phyloP scores from a whole-genome alignment of 2,888 invertebrate species.

The Calliscelio sp. region DNA sequence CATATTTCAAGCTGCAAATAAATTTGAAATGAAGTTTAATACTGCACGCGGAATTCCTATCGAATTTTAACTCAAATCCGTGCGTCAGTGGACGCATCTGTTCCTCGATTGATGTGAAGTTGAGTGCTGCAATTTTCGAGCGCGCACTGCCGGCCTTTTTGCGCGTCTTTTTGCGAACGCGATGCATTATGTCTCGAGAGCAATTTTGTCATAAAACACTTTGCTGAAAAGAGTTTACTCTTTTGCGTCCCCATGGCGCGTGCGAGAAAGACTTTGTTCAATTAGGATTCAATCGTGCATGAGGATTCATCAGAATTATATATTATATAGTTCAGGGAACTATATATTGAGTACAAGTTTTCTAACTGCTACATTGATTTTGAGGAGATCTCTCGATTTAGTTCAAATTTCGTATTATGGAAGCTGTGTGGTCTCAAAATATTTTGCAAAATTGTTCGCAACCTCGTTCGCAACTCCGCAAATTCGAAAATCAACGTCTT shows the following conservation, averaged over 20 bases:
- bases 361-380: too few species aligned
- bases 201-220: constrained; percentile 55
- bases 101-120: constrained; percentile 23
- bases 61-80: constrained; percentile 13
- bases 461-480: too few species aligned
- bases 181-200: constrained; percentile 39
- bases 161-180: constrained; percentile 27
- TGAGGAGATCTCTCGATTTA: too few species aligned
- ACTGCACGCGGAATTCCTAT: background rate
- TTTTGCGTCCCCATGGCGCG: constrained; percentile 27
- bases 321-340: too few species aligned
- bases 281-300: constrained; percentile 26
- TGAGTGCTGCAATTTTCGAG: constrained; percentile 55
- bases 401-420: too few species aligned
- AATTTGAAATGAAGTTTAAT: constrained; percentile 19
- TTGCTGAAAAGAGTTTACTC: constrained; percentile 29
- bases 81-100: constrained; percentile 35
- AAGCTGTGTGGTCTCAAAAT: too few species aligned
- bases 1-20: background rate
- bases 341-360: too few species aligned
- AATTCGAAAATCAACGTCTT: too few species aligned
- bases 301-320: constrained; percentile 21
- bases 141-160: constrained; percentile 24
- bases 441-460: too few species aligned
- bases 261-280: constrained; percentile 26